Evolutionary conservation across 2,113 vertebrate species (phyloP).

Genomic region (Mungos mungo): DNA sequence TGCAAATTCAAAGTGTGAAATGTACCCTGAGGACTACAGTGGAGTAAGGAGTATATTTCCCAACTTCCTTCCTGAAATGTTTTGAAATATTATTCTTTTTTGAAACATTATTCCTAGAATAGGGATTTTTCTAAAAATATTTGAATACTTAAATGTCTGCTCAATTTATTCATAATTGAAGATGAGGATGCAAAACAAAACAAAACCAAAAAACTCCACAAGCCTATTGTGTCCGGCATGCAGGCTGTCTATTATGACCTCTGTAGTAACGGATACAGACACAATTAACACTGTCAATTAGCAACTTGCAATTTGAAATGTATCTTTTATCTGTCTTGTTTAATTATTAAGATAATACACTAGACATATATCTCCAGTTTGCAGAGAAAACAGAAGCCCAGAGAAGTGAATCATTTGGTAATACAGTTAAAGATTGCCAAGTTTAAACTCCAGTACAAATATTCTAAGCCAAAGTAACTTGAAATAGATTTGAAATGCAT

Average conservation of each 20-base stretch:
- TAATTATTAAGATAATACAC: neutral
- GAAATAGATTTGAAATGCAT: neutral
- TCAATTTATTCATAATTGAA: neutral
- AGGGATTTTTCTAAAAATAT: neutral
- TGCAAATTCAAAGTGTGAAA: conserved; percentile 4
- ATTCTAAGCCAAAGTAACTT: neutral
- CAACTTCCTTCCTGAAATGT: neutral
- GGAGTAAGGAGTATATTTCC: neutral
- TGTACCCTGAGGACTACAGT: accelerated
- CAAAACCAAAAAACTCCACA: neutral
- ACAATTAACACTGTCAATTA: neutral
- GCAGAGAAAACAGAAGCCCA: neutral
- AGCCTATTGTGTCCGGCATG: accelerated
- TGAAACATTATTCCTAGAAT: neutral
- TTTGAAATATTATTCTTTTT: neutral
- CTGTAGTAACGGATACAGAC: neutral
- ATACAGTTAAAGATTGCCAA: neutral
- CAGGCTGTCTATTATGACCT: neutral
- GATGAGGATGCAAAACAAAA: neutral
- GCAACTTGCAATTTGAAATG: neutral
- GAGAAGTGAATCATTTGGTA: neutral
- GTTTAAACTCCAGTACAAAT: neutral
- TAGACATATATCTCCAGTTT: neutral
- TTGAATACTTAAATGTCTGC: neutral
- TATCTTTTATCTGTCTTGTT: neutral